phyloP scores from a whole-genome alignment of 2,797 vertebrate species.

The Taeniopygia guttata region DNA sequence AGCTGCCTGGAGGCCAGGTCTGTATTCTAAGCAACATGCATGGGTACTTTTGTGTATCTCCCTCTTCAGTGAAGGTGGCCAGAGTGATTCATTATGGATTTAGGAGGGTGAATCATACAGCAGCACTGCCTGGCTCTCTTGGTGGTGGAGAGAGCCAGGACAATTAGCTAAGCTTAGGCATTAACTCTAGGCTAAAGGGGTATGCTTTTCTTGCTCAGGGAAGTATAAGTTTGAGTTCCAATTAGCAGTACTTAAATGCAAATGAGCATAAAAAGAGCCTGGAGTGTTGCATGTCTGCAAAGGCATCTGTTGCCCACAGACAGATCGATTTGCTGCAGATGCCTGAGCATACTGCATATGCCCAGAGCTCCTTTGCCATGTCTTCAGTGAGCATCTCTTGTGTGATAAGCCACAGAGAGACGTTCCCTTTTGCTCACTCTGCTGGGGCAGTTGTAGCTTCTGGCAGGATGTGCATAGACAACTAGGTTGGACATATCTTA shows the following conservation, averaged over 20 bases:
- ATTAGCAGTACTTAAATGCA: constrained; percentile 15
- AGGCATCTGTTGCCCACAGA: constrained; percentile 12
- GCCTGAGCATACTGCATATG: background rate
- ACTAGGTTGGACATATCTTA: background rate
- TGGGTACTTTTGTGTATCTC: background rate
- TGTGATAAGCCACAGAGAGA: background rate
- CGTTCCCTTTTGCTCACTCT: background rate
- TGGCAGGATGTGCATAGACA: background rate
- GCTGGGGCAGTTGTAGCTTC: background rate
- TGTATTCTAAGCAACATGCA: background rate
- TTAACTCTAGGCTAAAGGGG: background rate
- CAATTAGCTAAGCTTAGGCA: background rate
- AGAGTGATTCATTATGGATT: background rate
- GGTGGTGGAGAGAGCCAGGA: background rate
- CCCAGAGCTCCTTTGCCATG: background rate
- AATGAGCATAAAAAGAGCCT: background rate
- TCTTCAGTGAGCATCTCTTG: background rate
- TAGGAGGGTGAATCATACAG: background rate
- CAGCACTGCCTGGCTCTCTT: background rate
- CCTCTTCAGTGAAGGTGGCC: background rate
- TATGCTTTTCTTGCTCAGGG: background rate
- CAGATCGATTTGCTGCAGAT: background rate
- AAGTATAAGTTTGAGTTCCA: constrained; percentile 9
- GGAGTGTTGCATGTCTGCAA: background rate
- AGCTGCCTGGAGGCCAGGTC: background rate